phyloP scores from a whole-genome alignment of 2,113 vertebrate species.

The Butorides virescens region DNA sequence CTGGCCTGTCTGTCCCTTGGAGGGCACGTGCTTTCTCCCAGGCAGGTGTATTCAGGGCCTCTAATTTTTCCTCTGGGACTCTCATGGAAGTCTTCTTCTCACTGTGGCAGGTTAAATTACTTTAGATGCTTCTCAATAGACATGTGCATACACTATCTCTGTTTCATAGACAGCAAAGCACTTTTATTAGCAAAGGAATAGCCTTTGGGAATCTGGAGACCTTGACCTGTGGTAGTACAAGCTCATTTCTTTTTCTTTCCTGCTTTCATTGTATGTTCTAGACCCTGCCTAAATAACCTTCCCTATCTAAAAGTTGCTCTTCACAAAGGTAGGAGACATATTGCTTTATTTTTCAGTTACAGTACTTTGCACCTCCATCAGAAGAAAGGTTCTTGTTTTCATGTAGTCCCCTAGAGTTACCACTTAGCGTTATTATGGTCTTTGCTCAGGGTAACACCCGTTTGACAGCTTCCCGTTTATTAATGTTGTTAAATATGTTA shows the following conservation, averaged over 20 bases:
- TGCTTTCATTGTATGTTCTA: neutral
- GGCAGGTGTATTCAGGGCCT: neutral
- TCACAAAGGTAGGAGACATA: neutral
- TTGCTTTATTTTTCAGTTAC: neutral
- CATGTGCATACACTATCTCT: neutral
- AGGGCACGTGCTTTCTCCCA: neutral
- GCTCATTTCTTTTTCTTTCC: neutral
- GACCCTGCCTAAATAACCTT: neutral
- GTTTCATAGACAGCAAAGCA: neutral
- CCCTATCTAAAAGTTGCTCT: neutral
- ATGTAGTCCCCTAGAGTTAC: neutral
- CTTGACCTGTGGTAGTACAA: neutral
- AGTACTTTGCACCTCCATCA: neutral
- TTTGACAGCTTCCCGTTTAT: slow-evolving; percentile 44
- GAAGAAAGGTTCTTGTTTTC: slow-evolving; percentile 19
- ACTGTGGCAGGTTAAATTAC: neutral
- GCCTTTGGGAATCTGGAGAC: neutral
- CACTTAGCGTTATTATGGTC: neutral
- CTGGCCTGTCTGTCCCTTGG: neutral
- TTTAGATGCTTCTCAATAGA: neutral
- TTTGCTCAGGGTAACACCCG: slow-evolving; percentile 33
- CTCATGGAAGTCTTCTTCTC: neutral
- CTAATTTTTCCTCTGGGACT: neutral
- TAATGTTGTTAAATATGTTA: slow-evolving; percentile 50
- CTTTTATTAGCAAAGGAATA: neutral